Percentiles rank a stretch among this genome's conserved stretches.
Conservation (phyloP, 2,113 vertebrate genomes). For the Eretmochelys imbricata region DNA sequence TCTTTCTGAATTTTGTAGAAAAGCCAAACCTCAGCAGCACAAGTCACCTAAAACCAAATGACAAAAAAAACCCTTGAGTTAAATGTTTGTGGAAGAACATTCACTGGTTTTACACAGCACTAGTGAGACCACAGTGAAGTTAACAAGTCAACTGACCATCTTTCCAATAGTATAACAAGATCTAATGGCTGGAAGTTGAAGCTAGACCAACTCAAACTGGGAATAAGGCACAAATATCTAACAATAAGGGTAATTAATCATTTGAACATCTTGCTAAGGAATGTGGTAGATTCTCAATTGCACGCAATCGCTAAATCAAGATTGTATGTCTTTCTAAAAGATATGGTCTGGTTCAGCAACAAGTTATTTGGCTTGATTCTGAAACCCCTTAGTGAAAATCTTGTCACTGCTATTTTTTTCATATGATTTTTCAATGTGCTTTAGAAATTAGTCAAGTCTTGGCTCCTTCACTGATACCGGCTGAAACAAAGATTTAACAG, state of each 20-base stretch:
- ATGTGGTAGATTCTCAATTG: rapidly evolving
- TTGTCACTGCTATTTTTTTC: not conserved
- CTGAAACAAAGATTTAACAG: not conserved
- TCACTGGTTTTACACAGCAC: not conserved
- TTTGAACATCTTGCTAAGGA: not conserved
- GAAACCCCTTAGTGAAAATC: not conserved
- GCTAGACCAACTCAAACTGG: not conserved
- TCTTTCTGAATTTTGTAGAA: not conserved
- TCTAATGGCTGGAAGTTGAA: not conserved
- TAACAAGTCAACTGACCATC: not conserved
- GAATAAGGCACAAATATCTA: not conserved
- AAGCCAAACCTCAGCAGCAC: not conserved
- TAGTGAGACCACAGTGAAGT: not conserved
- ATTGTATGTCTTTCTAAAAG: not conserved
- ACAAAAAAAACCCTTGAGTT: not conserved
- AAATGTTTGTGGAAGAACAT: not conserved
- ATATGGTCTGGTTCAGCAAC: not conserved
- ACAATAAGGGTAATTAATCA: not conserved
- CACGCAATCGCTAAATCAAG: not conserved
- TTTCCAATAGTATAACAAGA: not conserved
- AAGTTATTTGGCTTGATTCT: not conserved
- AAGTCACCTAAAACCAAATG: not conserved
- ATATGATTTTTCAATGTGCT: not conserved
- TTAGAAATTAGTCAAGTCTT: not conserved
- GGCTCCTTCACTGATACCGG: not conserved